A percentile compares a stretch with the other conserved stretches of the same genome.
phyloP scores from a whole-genome alignment of 2,113 vertebrate genomes.

The Oostethus manadensis region DNA sequence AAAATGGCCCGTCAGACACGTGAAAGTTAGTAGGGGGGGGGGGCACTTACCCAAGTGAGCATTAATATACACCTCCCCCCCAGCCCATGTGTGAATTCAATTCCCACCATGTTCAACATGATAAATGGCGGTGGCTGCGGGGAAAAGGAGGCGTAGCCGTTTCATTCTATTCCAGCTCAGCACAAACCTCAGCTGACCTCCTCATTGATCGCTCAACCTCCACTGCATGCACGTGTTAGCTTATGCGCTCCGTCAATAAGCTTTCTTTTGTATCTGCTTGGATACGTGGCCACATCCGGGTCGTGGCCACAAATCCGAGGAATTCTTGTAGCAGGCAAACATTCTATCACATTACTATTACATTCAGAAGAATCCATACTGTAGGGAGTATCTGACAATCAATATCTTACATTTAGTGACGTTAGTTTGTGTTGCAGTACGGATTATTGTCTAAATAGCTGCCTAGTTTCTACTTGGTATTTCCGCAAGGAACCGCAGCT shows the following conservation, averaged over 20 bases:
- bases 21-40: neutral
- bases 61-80: constrained; percentile 23
- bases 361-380: too few relatives aligned
- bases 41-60: constrained; percentile 10
- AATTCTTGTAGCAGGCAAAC: too few relatives aligned
- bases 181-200: constrained; percentile 7
- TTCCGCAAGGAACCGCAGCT: too few relatives aligned
- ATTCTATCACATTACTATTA: too few relatives aligned
- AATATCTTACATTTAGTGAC: too few relatives aligned
- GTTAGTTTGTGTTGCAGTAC: too few relatives aligned
- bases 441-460: too few relatives aligned
- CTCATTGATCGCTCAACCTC: neutral
- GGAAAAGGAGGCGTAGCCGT: constrained; percentile 16
- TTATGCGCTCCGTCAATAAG: neutral
- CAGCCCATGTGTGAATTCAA: constrained; percentile 33
- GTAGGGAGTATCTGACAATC: too few relatives aligned
- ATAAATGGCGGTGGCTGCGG: constrained; percentile 23
- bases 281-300: too few relatives aligned
- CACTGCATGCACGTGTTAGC: neutral
- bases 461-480: too few relatives aligned
- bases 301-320: too few relatives aligned
- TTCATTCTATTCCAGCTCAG: constrained; percentile 18
- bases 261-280: too few relatives aligned
- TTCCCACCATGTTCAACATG: constrained; percentile 18
- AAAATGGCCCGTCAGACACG: neutral